phyloP scores from a whole-genome alignment of 2,888 invertebrate genomes.

The Periphyllus acericola region DNA sequence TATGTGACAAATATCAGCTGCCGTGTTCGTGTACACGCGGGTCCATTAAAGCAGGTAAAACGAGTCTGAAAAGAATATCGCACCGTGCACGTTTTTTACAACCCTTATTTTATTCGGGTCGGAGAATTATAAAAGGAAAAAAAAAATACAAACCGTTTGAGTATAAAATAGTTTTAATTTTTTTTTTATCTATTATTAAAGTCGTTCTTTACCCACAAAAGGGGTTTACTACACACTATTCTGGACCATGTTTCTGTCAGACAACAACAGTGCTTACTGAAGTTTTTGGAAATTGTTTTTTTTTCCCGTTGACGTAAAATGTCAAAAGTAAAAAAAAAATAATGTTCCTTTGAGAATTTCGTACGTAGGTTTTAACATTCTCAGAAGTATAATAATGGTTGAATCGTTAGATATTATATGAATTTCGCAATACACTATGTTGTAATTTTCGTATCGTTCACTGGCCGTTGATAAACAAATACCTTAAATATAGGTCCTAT shows the following conservation, averaged over 20 bases:
- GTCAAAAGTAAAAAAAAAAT: constrained; percentile 4
- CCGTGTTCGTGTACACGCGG: not conserved
- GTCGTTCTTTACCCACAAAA: constrained; percentile 42
- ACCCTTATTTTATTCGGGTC: constrained; percentile 36
- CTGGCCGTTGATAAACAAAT: not conserved
- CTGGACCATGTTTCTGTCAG: constrained; percentile 40
- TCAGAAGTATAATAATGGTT: not conserved
- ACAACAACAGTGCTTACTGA: not conserved
- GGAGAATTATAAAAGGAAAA: constrained; percentile 31
- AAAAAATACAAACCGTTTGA: constrained; percentile 15
- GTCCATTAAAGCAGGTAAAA: constrained; percentile 51
- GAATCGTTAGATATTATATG: not conserved
- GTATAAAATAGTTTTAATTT: constrained; percentile 26
- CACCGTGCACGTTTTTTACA: constrained; percentile 16
- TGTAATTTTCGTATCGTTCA: not conserved
- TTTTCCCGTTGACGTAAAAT: constrained; percentile 10
- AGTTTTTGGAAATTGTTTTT: constrained; percentile 42
- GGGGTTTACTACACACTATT: constrained; percentile 19
- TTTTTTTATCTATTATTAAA: constrained; percentile 3
- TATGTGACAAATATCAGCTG: constrained; percentile 50
- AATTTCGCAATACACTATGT: not conserved
- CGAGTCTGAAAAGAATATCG: constrained; percentile 36
- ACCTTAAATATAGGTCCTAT: not conserved
- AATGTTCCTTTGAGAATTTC: not conserved
- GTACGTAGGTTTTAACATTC: constrained; percentile 6